Conservation (phyloP, 2,113 vertebrate genomes). For the Cromileptes altivelis region DNA sequence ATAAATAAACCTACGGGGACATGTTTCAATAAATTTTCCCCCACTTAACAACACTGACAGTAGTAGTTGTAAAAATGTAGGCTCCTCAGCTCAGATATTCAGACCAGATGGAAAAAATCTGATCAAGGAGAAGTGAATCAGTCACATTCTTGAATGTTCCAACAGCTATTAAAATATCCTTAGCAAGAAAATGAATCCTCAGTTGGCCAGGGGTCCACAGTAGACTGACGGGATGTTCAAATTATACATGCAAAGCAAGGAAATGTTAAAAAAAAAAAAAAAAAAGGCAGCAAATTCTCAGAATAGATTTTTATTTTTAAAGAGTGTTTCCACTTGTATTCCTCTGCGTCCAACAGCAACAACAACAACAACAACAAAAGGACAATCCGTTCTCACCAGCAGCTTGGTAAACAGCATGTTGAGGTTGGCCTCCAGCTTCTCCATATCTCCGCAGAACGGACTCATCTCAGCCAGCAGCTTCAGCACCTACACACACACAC, state of each 20-base stretch:
- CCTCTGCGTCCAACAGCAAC: not conserved
- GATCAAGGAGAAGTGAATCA: not conserved
- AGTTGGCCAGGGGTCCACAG: not conserved
- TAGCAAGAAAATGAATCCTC: not conserved
- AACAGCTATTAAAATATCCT: not conserved
- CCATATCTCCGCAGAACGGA: constrained; percentile 98
- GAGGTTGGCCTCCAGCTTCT: constrained; percentile 97
- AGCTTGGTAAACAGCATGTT: constrained; percentile 96
- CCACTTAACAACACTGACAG: not conserved
- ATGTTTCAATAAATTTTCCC: not conserved
- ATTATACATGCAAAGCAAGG: not conserved
- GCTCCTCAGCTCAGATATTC: not conserved
- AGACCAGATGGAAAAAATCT: not conserved
- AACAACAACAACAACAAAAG: not conserved
- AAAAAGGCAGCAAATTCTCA: not conserved
- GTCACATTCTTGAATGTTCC: not conserved
- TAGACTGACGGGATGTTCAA: not conserved
- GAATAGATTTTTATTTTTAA: not conserved
- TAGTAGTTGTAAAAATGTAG: not conserved
- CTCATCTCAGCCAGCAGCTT: constrained; percentile 99
- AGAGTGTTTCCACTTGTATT: not conserved
- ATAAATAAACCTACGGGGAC: not conserved
- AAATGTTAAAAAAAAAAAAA: not conserved
- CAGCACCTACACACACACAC: constrained; percentile 87
- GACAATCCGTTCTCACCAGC: constrained; percentile 87